phyloP scores from a whole-genome alignment of 1,140 invertebrate genomes.

The Zaprionus gabonicus region DNA sequence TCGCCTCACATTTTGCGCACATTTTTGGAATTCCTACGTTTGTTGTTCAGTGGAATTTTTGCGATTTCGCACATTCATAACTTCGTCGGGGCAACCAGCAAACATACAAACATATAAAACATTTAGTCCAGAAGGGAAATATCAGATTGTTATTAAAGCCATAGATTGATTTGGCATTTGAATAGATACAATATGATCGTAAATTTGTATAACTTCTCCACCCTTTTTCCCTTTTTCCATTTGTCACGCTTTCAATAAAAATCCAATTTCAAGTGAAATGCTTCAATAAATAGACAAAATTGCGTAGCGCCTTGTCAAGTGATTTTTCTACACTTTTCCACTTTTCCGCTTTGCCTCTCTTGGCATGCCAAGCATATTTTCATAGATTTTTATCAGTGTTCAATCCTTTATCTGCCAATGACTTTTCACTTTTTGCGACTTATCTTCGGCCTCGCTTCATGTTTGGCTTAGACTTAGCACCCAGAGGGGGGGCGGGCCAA shows the following conservation, averaged over 20 bases:
- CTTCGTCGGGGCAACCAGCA: not conserved
- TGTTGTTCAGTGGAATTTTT: slow-evolving; percentile 25
- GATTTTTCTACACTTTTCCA: not conserved
- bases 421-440: slow-evolving; percentile 22
- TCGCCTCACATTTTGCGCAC: slow-evolving; percentile 5
- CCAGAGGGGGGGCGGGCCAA: not conserved
- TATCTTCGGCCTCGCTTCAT: not conserved
- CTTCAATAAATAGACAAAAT: slow-evolving; percentile 26
- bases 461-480: slow-evolving; percentile 4
- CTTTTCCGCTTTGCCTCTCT: slow-evolving; percentile 1
- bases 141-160: not conserved
- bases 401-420: slow-evolving; percentile 21
- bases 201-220: no score
- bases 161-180: slow-evolving; percentile 5
- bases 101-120: slow-evolving; percentile 6
- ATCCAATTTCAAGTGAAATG: slow-evolving; percentile 10
- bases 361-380: slow-evolving; percentile 30
- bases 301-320: slow-evolving; percentile 11
- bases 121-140: not conserved
- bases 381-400: slow-evolving; percentile 4
- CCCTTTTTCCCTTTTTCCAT: not conserved
- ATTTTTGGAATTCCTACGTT: slow-evolving; percentile 27
- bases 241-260: not conserved
- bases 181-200: not conserved
- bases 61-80: slow-evolving; percentile 33